Evolutionary conservation across 2,888 invertebrate species (phyloP), one percentile per base, ranked within the genome.

Genomic region (Linnaemya vulpina): DNA sequence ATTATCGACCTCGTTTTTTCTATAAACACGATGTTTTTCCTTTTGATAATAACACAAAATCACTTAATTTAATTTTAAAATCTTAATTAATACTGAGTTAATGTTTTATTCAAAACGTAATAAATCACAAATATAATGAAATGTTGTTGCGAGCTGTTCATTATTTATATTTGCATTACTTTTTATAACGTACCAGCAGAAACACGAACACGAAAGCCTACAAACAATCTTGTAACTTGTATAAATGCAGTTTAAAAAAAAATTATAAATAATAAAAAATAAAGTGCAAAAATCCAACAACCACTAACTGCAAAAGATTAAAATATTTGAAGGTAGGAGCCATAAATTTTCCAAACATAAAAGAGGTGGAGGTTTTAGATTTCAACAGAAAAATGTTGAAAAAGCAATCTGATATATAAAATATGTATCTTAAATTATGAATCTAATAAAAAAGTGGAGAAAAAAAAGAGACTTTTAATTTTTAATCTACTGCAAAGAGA

Each of bases 281-380:
- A 17, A 40, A 62, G 11, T 68, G 53, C n/a, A 74, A 63, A 78
- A 62, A 58, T 38, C 5, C 25, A 67, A 49, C 22, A 67, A 46
- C 25, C 73, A 77, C 53, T 40, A 60, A 67, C 10, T 17, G 58
- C 46, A 30, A 51, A 17, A 78, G 62, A 73, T 74, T 79, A 63
- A 84, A 84, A 70, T 71, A 78, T 82, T 68, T 65, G 53, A 74
- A 85, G 82, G 81, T 78, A 85, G 71, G 9, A 71, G 78, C 73
- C 70, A 85, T 85, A 85, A 85, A 85, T 85, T 85, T 78, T 81
- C 35, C 40, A 74, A 82, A 85, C 82, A 85, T 67, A 70, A 85
- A 85, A 85, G 78, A 85, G 85, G 85, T 85, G 82, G 85, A 82
- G 82, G 85, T 85, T 85, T 85, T 63, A 63, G 74, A 82, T 85